Conservation (phyloP, 2,113 vertebrate genomes). For the Nerophis lumbriciformis region DNA sequence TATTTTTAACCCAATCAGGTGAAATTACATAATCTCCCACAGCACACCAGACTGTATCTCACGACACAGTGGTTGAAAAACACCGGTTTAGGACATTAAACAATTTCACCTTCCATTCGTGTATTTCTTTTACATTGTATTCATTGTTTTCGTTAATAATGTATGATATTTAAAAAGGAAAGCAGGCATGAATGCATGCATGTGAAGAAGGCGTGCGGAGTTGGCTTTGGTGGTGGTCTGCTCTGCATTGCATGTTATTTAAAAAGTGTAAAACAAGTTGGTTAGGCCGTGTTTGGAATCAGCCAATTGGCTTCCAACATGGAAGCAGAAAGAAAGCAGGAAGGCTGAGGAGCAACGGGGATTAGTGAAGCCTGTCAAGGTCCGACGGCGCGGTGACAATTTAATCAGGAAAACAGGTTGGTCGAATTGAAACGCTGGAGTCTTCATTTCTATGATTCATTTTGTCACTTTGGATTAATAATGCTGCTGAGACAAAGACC, state of each 20-base stretch:
- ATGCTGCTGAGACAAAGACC: slow-evolving; percentile 24
- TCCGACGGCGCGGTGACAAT: slow-evolving; percentile 67
- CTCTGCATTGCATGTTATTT: too few species aligned
- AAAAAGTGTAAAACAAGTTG: too few species aligned
- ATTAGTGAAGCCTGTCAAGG: slow-evolving; percentile 69
- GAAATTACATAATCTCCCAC: too few species aligned
- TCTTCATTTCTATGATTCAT: slow-evolving; percentile 68
- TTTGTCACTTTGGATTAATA: slow-evolving; percentile 65
- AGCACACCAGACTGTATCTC: too few species aligned
- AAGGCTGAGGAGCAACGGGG: slow-evolving; percentile 49
- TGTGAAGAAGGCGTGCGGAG: too few species aligned
- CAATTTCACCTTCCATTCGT: too few species aligned
- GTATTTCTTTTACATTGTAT: too few species aligned
- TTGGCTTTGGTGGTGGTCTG: too few species aligned
- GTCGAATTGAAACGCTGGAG: slow-evolving; percentile 45
- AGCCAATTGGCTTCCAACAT: slow-evolving; percentile 52
- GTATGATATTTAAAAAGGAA: not conserved
- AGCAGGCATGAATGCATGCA: too few species aligned
- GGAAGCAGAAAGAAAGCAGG: slow-evolving; percentile 48
- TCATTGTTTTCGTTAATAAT: not conserved
- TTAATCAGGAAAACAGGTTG: slow-evolving; percentile 59
- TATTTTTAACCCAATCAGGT: too few species aligned
- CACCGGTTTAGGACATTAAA: too few species aligned
- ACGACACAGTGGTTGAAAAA: too few species aligned
- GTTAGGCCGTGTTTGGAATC: slow-evolving; percentile 21